Conservation (phyloP, 1,140 invertebrate genomes). For the Aphaenogaster ashmeadi region DNA sequence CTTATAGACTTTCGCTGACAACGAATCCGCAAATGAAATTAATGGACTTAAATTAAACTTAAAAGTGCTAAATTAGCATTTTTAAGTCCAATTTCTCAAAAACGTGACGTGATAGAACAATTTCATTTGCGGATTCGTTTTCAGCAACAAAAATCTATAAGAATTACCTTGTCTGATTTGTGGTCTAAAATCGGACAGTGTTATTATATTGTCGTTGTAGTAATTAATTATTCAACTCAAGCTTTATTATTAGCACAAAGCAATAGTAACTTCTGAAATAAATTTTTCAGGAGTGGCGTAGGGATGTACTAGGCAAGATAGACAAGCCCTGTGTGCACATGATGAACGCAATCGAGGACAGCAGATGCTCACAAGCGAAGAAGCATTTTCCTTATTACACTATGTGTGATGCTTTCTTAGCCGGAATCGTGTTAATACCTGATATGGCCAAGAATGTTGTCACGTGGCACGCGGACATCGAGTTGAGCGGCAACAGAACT, state of each 20-base stretch:
- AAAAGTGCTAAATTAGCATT: no score
- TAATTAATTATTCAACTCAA: background rate
- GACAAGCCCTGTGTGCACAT: conserved; percentile 85
- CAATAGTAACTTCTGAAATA: conserved; percentile 51
- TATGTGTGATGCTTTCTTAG: conserved; percentile 88
- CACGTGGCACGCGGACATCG: conserved; percentile 87
- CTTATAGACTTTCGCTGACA: no score
- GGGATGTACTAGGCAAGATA: conserved; percentile 84
- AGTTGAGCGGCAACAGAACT: conserved; percentile 87
- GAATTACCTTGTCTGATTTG: no score
- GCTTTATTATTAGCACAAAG: conserved; percentile 23
- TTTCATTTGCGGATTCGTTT: no score
- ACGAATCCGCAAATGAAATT: no score
- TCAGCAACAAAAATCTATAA: no score
- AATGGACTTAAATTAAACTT: no score
- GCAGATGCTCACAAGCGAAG: conserved; percentile 79
- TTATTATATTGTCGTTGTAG: background rate
- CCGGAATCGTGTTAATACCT: conserved; percentile 87
- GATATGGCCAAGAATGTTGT: conserved; percentile 74
- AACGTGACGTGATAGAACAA: no score
- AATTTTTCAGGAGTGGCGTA: conserved; percentile 88
- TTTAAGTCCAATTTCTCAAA: no score
- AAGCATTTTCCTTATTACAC: conserved; percentile 82
- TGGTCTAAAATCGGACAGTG: no score
- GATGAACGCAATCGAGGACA: conserved; percentile 88